These are phyloP conservation scores for Dryobota labecula DNA, from an alignment of 2,888 invertebrate species.

Conservation along the genomic window DNA sequence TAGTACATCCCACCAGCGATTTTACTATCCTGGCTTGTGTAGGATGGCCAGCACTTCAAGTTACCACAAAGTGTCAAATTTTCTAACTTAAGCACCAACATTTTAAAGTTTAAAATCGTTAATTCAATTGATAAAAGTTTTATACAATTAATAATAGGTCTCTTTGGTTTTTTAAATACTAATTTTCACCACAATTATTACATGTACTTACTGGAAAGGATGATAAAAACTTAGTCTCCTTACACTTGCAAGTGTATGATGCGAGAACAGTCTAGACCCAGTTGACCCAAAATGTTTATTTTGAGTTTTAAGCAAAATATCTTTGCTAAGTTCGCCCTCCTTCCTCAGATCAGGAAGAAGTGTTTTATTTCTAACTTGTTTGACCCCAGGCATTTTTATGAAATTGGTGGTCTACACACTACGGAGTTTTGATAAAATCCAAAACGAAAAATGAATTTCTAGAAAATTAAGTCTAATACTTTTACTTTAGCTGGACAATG, in stretches of 20 bases:
- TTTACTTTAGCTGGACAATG: conserved; percentile 17
- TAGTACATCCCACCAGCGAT: too few relatives aligned
- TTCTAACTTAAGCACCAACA: too few relatives aligned
- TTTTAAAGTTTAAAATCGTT: too few relatives aligned
- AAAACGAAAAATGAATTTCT: conserved; percentile 32
- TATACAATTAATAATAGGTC: too few relatives aligned
- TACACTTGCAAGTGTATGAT: conserved; percentile 91
- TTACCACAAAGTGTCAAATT: too few relatives aligned
- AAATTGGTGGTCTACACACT: conserved; percentile 19
- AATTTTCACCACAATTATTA: background rate
- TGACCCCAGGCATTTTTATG: conserved; percentile 74
- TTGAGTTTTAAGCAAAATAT: conserved; percentile 81
- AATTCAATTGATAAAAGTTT: too few relatives aligned
- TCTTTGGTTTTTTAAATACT: too few relatives aligned
- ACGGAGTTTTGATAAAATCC: conserved; percentile 26
- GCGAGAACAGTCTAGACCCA: conserved; percentile 90
- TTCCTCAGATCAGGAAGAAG: conserved; percentile 84
- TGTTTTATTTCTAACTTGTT: conserved; percentile 85
- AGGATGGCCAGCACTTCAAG: too few relatives aligned
- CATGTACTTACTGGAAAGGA: conserved; percentile 82
- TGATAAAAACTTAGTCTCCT: conserved; percentile 86
- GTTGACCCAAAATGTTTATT: conserved; percentile 83
- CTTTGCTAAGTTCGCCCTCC: conserved; percentile 83
- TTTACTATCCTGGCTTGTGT: too few relatives aligned
- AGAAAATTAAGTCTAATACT: background rate